phyloP scores from a whole-genome alignment of 2,113 vertebrate species.

The Xiphorhynchus elegans region DNA sequence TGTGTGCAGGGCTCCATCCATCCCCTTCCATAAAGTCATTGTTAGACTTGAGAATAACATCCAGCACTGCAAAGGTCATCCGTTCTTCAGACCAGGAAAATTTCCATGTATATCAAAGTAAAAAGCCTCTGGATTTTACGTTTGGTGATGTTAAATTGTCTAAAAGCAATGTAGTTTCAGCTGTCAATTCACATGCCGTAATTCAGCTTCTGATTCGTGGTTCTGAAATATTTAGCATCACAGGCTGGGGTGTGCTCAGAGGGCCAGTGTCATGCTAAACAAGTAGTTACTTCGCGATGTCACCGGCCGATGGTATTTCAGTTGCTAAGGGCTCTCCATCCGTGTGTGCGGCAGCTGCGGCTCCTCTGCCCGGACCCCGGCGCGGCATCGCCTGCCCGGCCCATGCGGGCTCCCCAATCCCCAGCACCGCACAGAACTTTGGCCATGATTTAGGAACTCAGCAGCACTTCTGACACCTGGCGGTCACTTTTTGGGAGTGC shows the following conservation, averaged over 20 bases:
- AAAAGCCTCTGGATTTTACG: not conserved
- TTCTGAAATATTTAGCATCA: not conserved
- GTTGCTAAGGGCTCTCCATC: not conserved
- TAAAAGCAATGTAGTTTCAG: not conserved
- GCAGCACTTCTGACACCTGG: conserved; percentile 83
- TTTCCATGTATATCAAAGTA: not conserved
- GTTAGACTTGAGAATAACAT: not conserved
- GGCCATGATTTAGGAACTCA: not conserved
- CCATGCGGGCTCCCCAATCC: not conserved
- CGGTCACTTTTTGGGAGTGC: conserved; percentile 72
- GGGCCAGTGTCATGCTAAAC: not conserved
- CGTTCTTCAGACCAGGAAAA: not conserved
- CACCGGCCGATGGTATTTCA: not conserved
- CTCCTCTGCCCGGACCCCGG: not conserved
- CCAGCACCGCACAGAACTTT: not conserved
- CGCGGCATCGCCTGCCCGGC: not conserved
- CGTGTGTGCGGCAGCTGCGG: not conserved
- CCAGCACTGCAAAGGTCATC: not conserved
- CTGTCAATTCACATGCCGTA: not conserved
- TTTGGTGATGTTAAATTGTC: not conserved
- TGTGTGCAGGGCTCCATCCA: not conserved
- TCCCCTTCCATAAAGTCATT: not conserved
- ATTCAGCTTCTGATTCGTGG: not conserved
- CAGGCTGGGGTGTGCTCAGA: not conserved
- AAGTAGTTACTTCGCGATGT: not conserved